Evolutionary conservation across 2,113 vertebrate genomes (phyloP).

Genomic region (Silurus meridionalis): DNA sequence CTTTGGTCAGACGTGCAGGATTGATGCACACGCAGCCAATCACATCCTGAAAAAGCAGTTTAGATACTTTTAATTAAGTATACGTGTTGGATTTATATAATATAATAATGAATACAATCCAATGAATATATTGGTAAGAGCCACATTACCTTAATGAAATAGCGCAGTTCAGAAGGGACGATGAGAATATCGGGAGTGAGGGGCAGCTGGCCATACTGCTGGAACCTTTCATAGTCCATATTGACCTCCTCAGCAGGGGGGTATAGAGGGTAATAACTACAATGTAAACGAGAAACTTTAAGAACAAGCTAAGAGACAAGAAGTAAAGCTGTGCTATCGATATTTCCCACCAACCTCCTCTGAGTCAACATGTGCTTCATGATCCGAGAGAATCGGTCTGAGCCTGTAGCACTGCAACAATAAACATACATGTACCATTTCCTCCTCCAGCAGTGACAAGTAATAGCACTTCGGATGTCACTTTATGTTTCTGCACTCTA

Average conservation of each 20-base stretch:
- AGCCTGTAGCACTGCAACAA: slow-evolving; percentile 63
- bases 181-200: slow-evolving; percentile 84
- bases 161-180: slow-evolving; percentile 85
- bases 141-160: slow-evolving; percentile 85
- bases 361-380: slow-evolving; percentile 89
- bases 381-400: slow-evolving; percentile 85
- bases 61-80: not conserved
- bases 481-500: too few relatives aligned
- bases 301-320: not conserved
- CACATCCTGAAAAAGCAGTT: slow-evolving; percentile 73
- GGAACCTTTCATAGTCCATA: slow-evolving; percentile 83
- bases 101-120: not conserved
- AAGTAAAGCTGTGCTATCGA: not conserved
- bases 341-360: slow-evolving; percentile 74
- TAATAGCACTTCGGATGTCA: too few relatives aligned
- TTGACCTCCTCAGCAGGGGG: slow-evolving; percentile 86
- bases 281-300: slow-evolving; percentile 3
- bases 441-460: not conserved
- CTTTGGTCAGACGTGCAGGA: slow-evolving; percentile 90
- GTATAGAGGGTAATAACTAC: slow-evolving; percentile 88
- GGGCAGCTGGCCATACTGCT: slow-evolving; percentile 69
- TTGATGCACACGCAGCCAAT: slow-evolving; percentile 88
- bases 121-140: not conserved
- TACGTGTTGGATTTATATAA: too few relatives aligned
- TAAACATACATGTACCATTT: not conserved